These are phyloP conservation scores for Lissocephala sabroskyi DNA, from an alignment of 2,888 invertebrate genomes.

Conservation along the genomic window DNA sequence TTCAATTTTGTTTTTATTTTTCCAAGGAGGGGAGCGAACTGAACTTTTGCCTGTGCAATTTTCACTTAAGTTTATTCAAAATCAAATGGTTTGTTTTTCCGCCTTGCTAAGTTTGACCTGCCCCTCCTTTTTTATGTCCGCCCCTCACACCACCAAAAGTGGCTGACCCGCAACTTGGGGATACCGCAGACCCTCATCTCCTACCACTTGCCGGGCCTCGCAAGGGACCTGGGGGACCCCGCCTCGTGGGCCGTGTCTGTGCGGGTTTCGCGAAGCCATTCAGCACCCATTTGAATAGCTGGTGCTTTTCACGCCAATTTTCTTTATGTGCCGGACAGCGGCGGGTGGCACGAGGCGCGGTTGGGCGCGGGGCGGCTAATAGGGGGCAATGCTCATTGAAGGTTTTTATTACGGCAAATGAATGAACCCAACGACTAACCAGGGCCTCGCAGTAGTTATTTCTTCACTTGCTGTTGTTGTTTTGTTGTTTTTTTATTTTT, in stretches of 20 bases:
- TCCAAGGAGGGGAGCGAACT: too few relatives aligned
- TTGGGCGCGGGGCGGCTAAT: neutral
- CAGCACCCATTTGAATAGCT: slow-evolving; percentile 55
- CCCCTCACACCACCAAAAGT: too few relatives aligned
- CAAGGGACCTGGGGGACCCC: neutral
- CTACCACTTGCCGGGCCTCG: slow-evolving; percentile 13
- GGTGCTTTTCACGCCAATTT: slow-evolving; percentile 64
- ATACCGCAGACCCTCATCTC: too few relatives aligned
- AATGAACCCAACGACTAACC: slow-evolving; percentile 38
- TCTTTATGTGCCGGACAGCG: slow-evolving; percentile 37
- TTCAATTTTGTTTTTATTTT: neutral
- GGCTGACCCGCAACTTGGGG: too few relatives aligned
- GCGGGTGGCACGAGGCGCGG: too few relatives aligned
- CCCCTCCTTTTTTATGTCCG: neutral
- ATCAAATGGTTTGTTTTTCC: slow-evolving; percentile 64
- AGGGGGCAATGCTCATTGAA: slow-evolving; percentile 43
- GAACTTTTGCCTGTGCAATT: slow-evolving; percentile 35
- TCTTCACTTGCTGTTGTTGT: slow-evolving; percentile 9
- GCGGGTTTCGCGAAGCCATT: slow-evolving; percentile 37
- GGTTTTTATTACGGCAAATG: slow-evolving; percentile 59
- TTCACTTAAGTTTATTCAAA: slow-evolving; percentile 58
- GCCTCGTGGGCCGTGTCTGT: neutral
- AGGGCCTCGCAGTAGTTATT: slow-evolving; percentile 22
- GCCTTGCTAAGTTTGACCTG: slow-evolving; percentile 24
- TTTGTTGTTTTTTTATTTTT: slow-evolving; percentile 2